phyloP scores from a whole-genome alignment of 2,888 invertebrate species.

The Pterostichus niger region DNA sequence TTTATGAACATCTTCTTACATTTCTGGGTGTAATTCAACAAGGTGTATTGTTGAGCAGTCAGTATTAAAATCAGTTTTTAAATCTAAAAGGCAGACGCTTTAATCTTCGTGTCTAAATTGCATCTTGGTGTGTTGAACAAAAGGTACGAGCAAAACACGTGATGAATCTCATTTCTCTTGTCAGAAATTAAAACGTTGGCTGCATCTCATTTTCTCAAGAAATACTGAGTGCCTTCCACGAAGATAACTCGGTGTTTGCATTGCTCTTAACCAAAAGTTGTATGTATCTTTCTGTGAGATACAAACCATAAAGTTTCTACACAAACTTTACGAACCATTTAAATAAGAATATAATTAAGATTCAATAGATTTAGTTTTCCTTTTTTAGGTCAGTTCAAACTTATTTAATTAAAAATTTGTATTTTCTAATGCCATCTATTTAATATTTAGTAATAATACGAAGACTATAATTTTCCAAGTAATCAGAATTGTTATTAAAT shows the following conservation, averaged over 20 bases:
- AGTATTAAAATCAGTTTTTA: constrained; percentile 28
- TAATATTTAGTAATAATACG: too few species aligned
- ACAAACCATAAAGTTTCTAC: constrained; percentile 19
- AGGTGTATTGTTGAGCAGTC: background rate
- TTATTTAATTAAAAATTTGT: background rate
- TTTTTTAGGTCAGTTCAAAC: too few species aligned
- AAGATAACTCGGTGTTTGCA: constrained; percentile 29
- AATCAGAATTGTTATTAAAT: too few species aligned
- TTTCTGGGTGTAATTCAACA: too few species aligned
- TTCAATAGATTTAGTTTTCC: constrained; percentile 20
- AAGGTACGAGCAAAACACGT: constrained; percentile 8
- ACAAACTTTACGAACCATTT: constrained; percentile 1
- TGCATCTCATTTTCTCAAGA: constrained; percentile 18
- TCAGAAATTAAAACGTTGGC: constrained; percentile 26
- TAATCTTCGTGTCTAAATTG: constrained; percentile 36
- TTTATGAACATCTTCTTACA: too few species aligned
- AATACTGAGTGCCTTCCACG: constrained; percentile 2
- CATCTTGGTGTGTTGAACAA: constrained; percentile 34
- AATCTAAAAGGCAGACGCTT: constrained; percentile 20
- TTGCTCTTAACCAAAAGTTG: constrained; percentile 28
- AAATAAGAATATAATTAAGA: constrained; percentile 45
- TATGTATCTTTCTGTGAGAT: constrained; percentile 31
- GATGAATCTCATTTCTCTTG: constrained; percentile 36
- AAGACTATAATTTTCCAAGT: too few species aligned
- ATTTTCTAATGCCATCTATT: too few species aligned